Evolutionary conservation across 1,140 invertebrate genomes (phyloP), one percentile per base, ranked within the genome.

Genomic region (Pomacea maculata): DNA sequence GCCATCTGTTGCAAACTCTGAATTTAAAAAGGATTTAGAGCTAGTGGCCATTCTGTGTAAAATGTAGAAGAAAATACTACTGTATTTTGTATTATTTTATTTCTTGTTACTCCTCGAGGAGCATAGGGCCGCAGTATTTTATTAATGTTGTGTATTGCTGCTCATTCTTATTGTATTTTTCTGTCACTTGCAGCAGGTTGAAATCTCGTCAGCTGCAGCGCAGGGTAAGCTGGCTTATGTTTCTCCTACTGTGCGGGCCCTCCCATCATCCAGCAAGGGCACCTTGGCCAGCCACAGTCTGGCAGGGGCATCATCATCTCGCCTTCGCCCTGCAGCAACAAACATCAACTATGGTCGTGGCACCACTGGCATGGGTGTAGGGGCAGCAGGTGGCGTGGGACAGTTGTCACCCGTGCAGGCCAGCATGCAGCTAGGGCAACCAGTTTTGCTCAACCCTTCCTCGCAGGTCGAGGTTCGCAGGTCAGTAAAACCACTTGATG

Each of bases 191-290:
- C 57, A 61, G 25, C 71, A 88, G 61, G 78, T 88, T 15, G 89
- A 90, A 70, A 84, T 88, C 45, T 86, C 80, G n/a, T 85, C 85
- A 78, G 83, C 88, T 15, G 86, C 87, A n/a, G 84, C 86, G 21
- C 89, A 90, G 71, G 88, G 89, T n/a, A 90, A 90, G 75, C 80
- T 90, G 55, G 89, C 89, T 0, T 90, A 88, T 79, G 88, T 90
- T 29, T 89, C 89, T 0, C 89, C 89, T 15, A 90, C 89, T 25
- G 89, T 90, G 7, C 80, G 89, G 15, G 76, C 80, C 73, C n/a
- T 83, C 17, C 82, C 82, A 19, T n/a, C 79, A 17, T 79, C 82
- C 67, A 83, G 64, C 45, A 75, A 77, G 64, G 57, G 74, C 45
- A 67, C 74, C 34, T 21, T 81, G 25, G 71, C 65, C 15, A 52